Evolutionary conservation across 2,797 vertebrate species (phyloP), one percentile per base, ranked within the genome.

Genomic region (Alca torda): DNA sequence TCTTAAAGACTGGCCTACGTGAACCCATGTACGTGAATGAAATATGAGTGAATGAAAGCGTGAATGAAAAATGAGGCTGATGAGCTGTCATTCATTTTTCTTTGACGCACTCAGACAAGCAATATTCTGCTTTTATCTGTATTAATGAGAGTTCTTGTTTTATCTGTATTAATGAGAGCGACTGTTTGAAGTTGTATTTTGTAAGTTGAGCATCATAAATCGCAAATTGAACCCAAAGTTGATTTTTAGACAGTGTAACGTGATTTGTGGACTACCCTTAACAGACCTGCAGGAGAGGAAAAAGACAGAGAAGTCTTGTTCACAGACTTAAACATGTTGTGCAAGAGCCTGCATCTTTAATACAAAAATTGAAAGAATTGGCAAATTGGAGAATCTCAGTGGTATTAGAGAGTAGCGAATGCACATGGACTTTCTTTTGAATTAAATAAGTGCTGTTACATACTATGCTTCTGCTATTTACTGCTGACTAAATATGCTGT

Each of bases 1-100:
- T 33, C 20, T 56, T 70, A 18, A n/a, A 70, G 16, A 63, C 31
- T 72, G n/a, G 8, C 86, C 14, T 45, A 1, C 82, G 13, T 77
- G 35, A 86, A 53, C 82, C 41, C 45, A 13, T 57, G 15, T 50
- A 23, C 20, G 11, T 23, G 21, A 23, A 23, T 46, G 46, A 46
- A 46, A 46, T 46, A 21, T 12, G 46, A 46, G 46, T 21, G 46
- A 46, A 46, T 23, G 21, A 48, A 48, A 48, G 12, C 7, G 46
- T n/a, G 37, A 48, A 57, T 64, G 35, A 88, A 86, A 61, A 86
- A 46, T 43, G 17, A 67, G 51, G 3, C 50, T 67, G 59, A 9
- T 72, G 81, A 93, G 28, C 48, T 68, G 20, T 73, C 63, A 46
- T 23, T 88, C 31, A 46, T 81, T 95, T 86, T 87, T 90, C 31